Base-by-base conservation (phyloP, 1,140 invertebrate genomes). In the Tigriopus japonicus region DNA sequence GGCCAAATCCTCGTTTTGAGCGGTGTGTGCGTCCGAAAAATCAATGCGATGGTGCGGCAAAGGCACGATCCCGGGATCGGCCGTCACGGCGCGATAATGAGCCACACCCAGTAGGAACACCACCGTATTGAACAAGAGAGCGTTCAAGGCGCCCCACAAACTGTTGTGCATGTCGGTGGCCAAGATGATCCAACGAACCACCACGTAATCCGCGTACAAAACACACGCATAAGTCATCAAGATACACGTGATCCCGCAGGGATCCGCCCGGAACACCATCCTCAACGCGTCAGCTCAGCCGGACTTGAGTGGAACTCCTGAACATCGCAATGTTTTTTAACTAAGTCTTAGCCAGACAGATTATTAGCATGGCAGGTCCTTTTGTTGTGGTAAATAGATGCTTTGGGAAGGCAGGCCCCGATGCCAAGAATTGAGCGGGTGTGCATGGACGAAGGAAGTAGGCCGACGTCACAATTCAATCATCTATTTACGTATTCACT, bases 151-250 rank as follows among this genome's bases (percentile, higher is more conserved):
- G 61, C 84, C 87, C 86, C 86, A 90, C 68, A 91, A 14, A 40
- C 49, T 41, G 41, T 58, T 15, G n/a, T 40, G 21, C 55, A 58
- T 58, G 3, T 28, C 5, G 7, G 83, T 83, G 49, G 85, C 83
- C 28, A 89, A 71, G 63, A 92, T 79, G 63, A 92, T 81, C 84
- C 87, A 91, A 71, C 80, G 74, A 56, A 88, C 77, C 12, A 92
- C 81, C 49, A 88, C 88, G 76, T 92, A 93, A 73, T 92, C 87
- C 5, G 87, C 87, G 71, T 93, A 92, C 65, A 87, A 78, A 42
- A 93, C 77, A 24, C 85, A 84, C 23, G 78, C 67, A 69, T 92
- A 93, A 13, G 86, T 89, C 62, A 91, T 77, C 56, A 86, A 71
- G 62, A 91, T 79, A 70, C 87, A 92, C 63, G 85, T 78, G 66